Percentiles rank a stretch among this genome's conserved stretches.
phyloP scores from a whole-genome alignment of 1,140 invertebrate species.

The Conus betulinus region DNA sequence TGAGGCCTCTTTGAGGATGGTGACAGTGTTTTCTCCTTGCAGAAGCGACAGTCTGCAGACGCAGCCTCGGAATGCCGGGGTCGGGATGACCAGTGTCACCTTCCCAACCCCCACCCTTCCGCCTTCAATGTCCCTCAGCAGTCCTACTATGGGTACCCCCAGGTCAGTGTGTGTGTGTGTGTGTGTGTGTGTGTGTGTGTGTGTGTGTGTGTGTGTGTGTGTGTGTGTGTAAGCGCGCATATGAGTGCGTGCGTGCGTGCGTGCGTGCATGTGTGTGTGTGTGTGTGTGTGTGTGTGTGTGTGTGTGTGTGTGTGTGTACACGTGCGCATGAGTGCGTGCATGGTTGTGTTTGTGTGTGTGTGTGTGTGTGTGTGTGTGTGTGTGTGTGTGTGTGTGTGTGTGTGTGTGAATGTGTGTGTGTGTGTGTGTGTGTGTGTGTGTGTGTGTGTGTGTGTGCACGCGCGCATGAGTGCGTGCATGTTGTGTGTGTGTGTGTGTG shows the following conservation, averaged over 20 bases:
- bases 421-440: no score
- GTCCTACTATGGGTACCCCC: slow-evolving; percentile 62
- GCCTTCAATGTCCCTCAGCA: slow-evolving; percentile 56
- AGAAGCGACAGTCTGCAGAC: slow-evolving; percentile 54
- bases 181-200: neutral
- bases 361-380: no score
- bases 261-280: no score
- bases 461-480: no score
- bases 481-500: no score
- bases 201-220: neutral
- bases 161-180: slow-evolving; percentile 46
- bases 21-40: neutral
- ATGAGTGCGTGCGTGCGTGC: no score
- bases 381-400: no score
- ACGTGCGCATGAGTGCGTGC: neutral
- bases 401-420: no score
- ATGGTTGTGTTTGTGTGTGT: neutral
- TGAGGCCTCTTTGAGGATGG: neutral
- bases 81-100: slow-evolving; percentile 60
- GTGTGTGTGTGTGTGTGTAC: no score
- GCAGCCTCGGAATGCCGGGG: slow-evolving; percentile 58
- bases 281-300: no score
- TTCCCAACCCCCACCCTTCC: slow-evolving; percentile 59
- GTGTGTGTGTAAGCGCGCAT: neutral
- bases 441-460: no score